Evolutionary conservation across 2,888 invertebrate genomes (phyloP), one percentile per base, ranked within the genome.

Genomic region (Diarsia dahlii): DNA sequence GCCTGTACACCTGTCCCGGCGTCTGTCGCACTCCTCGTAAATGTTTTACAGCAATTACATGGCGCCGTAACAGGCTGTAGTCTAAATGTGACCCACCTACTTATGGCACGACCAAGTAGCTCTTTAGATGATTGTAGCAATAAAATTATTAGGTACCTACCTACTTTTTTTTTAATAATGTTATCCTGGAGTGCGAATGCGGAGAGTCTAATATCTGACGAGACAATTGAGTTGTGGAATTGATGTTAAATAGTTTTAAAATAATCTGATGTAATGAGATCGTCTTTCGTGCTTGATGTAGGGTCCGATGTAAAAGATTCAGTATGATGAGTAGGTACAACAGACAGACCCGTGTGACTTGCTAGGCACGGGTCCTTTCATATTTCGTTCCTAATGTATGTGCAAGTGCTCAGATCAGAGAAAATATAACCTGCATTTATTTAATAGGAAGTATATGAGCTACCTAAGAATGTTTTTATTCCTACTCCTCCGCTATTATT

Each of bases 41-140:
- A 72, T 84, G 75, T 74, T 79, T 79, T 77, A 81, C 79, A 79
- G 74, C 77, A 87, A 71, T 79, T 74, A 74, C 65, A 65, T 56
- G 65, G 45, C 20, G 70, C 60, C 63, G 28, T 71, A 23, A 56
- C 65, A 62, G 20, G 56, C 15, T 18, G 50, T 23, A 60, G n/a
- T 48, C 54, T 20, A 5, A 63, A 52, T 65, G 39, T 74, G 50
- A 28, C 23, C 48, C 45, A 34, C n/a, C 34, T 46, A 46, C 46
- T 64, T 78, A 64, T 60, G 58, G 39, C 39, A 45, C 34, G 10
- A 50, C 45, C 18, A 60, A 66, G 13, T 56, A 23, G 13, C 56
- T 71, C 45, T 18, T 28, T 54, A 18, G 0, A n/a, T 4, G 15
- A 28, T 6, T 28, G 28, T 15, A 13, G 6, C 39, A 62, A 13